Conservation (phyloP, 2,888 invertebrate genomes). For the Psylliodes chrysocephalus region DNA sequence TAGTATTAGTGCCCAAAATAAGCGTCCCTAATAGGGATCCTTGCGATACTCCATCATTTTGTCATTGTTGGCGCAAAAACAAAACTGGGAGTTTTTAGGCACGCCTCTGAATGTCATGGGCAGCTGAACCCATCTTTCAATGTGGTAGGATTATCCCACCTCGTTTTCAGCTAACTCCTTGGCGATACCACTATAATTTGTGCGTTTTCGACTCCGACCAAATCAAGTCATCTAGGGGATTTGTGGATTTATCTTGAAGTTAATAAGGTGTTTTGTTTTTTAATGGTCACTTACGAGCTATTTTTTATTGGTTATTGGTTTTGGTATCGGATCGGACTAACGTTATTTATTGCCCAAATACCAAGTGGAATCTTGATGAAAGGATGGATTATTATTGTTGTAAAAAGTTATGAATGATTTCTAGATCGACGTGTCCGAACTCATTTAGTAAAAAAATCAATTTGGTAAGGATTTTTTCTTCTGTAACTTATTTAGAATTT, state of each 20-base stretch:
- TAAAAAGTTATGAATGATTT: neutral
- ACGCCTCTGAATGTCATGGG: constrained; percentile 36
- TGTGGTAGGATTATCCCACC: constrained; percentile 39
- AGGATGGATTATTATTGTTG: constrained; percentile 9
- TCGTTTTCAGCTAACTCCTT: constrained; percentile 34
- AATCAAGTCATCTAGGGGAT: constrained; percentile 59
- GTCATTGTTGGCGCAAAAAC: too few species aligned
- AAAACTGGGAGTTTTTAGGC: too few species aligned
- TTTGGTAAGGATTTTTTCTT: too few species aligned
- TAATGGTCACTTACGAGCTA: constrained; percentile 48
- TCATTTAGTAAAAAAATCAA: too few species aligned
- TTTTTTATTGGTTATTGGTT: constrained; percentile 42
- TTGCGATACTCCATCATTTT: too few species aligned
- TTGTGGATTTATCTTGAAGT: constrained; percentile 55
- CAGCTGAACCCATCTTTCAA: constrained; percentile 46
- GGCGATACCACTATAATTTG: constrained; percentile 44
- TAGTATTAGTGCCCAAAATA: too few species aligned
- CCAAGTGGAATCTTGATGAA: constrained; percentile 4
- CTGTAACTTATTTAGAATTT: too few species aligned
- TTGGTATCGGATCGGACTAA: constrained; percentile 31
- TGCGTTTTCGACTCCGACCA: constrained; percentile 48
- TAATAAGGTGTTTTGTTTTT: constrained; percentile 57
- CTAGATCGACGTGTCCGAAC: neutral
- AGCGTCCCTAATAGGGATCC: too few species aligned
- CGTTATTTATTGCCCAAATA: constrained; percentile 33